phyloP scores from a whole-genome alignment of 1,140 invertebrate species.

The Dendroctonus valens region DNA sequence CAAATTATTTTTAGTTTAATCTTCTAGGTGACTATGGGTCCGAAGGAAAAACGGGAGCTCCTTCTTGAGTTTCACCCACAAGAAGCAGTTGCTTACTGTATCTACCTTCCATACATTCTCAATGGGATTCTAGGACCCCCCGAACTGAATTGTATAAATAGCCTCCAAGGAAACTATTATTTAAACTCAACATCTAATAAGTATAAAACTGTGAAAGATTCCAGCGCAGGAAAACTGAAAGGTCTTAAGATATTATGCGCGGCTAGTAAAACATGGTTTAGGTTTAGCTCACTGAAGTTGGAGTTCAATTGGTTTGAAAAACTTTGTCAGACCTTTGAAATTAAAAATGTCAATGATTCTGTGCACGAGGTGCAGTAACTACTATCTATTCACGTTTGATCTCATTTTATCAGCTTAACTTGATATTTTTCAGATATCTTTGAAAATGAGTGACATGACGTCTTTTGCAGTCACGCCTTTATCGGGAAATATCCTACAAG shows the following conservation, averaged over 20 bases:
- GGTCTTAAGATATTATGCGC: constrained; percentile 26
- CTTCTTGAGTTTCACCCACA: constrained; percentile 35
- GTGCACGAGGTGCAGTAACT: constrained; percentile 7
- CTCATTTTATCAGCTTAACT: neutral
- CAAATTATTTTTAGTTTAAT: too few species aligned
- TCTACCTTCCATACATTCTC: constrained; percentile 35
- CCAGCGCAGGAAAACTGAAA: constrained; percentile 9
- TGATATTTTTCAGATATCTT: neutral
- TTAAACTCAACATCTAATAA: neutral
- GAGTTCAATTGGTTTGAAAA: constrained; percentile 3
- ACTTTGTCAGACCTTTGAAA: neutral
- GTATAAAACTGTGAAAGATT: neutral
- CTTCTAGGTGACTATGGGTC: too few species aligned
- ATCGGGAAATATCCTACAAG: neutral
- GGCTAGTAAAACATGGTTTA: constrained; percentile 16
- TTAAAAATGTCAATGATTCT: constrained; percentile 16
- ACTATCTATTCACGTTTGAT: neutral
- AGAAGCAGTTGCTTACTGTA: constrained; percentile 33
- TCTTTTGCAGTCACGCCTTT: neutral
- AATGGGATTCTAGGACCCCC: constrained; percentile 30
- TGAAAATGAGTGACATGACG: neutral
- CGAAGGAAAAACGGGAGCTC: constrained; percentile 23
- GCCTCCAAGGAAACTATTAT: constrained; percentile 1
- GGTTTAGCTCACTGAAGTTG: constrained; percentile 17
- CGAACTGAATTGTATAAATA: constrained; percentile 14